Base-by-base conservation (phyloP, 2,797 vertebrate genomes). In the Acanthiza pusilla region DNA sequence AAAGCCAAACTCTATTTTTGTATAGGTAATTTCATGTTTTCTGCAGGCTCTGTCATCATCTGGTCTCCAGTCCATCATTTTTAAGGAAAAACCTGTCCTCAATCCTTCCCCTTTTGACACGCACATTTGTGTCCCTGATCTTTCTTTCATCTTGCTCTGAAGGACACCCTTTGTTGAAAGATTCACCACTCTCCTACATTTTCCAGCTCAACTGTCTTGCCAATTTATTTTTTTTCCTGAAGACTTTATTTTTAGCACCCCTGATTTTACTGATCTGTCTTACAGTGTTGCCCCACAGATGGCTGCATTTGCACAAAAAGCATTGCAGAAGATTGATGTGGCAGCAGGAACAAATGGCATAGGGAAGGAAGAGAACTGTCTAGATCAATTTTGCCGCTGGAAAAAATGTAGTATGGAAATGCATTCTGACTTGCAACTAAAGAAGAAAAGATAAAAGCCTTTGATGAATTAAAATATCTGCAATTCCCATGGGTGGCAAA, bases 201-300 rank as follows among this genome's bases (percentile, higher is more conserved):
- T 91, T 89, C 51, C 88, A 84, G 54, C 54, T 81, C 43, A 65
- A 34, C 62, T 85, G 54, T 72, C 65, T 85, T 2, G 2, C 29
- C 29, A 60, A 27, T 63, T 76, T 36, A 18, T 76, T 54, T 86
- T 75, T 90, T 77, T 78, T 70, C 9, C 32, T 65, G 42, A n/a
- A 75, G 76, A 84, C 30, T 86, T 90, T 94, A 88, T 95, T 88
- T 94, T 94, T 93, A 93, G 83, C 43, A 55, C 16, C n/a, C 22
- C 26, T 72, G 61, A 62, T 86, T 94, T 89, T 86, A 85, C 76
- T 58, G 43, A 72, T 94, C 50, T 63, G 38, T 89, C n/a, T 86
- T 88, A 65, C 66, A 75, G 51, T 78, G 55, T 94, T 96, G 93
- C 85, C 95, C 93, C 93, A 88, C 88, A 94, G 88, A 86, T 88